Percentiles rank a stretch among this genome's conserved stretches.
These are phyloP conservation scores for Leptatherina wallacei DNA, from an alignment of 2,797 vertebrate species.

Conservation along the genomic window DNA sequence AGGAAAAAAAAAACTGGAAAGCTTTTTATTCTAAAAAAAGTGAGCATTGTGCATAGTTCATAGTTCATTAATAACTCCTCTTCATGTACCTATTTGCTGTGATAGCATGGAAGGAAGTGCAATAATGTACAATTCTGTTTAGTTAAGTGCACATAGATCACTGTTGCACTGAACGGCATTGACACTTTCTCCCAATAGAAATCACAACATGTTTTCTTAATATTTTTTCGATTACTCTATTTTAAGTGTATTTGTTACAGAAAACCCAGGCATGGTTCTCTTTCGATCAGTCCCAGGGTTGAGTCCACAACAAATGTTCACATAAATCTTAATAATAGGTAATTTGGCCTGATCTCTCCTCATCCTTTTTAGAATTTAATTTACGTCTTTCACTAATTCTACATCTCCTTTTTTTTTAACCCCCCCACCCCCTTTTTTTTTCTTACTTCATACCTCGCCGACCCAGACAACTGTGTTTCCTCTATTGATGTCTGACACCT, in stretches of 20 bases:
- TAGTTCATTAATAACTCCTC: conserved; percentile 80
- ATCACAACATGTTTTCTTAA: conserved; percentile 76
- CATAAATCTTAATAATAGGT: conserved; percentile 74
- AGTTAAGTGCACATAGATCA: conserved; percentile 85
- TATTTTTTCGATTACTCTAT: conserved; percentile 71
- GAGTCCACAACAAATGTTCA: conserved; percentile 78
- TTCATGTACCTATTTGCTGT: conserved; percentile 80
- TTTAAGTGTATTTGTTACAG: conserved; percentile 81
- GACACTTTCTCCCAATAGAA: conserved; percentile 79
- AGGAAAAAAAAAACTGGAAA: conserved; percentile 74
- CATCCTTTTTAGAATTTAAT: conserved; percentile 46
- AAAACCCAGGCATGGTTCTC: conserved; percentile 70
- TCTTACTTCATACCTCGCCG: conserved; percentile 90
- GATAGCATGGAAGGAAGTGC: conserved; percentile 85
- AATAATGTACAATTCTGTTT: conserved; percentile 82
- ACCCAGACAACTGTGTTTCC: conserved; percentile 95
- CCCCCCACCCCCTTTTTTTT: conserved; percentile 5
- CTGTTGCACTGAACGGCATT: conserved; percentile 84
- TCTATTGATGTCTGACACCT: conserved; percentile 91
- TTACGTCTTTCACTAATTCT: conserved; percentile 55
- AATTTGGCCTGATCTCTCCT: conserved; percentile 72
- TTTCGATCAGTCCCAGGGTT: conserved; percentile 78
- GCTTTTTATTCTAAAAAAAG: conserved; percentile 85
- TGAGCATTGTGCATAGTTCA: conserved; percentile 89
- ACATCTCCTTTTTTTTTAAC: conserved; percentile 19